These are phyloP conservation scores for Hyposoter dolosus DNA, from an alignment of 2,888 invertebrate genomes.

Conservation along the genomic window DNA sequence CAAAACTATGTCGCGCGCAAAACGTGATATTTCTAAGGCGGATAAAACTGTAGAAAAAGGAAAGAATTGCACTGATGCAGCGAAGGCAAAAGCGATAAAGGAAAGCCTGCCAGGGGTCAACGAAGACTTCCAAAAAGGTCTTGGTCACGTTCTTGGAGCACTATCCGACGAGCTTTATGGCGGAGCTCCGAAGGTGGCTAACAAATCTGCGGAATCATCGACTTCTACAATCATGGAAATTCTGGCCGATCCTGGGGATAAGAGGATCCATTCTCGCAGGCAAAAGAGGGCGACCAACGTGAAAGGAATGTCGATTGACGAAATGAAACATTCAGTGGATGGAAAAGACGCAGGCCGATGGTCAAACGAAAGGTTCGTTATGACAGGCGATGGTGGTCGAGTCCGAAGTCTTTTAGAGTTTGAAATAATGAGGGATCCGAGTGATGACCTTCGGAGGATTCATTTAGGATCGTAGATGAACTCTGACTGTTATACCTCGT, in stretches of 20 bases:
- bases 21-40: slow-evolving; percentile 22
- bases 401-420: slow-evolving; percentile 72
- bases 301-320: slow-evolving; percentile 21
- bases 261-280: slow-evolving; percentile 42
- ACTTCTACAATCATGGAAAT: slow-evolving; percentile 50
- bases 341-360: slow-evolving; percentile 69
- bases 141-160: slow-evolving; percentile 65
- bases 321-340: slow-evolving; percentile 18
- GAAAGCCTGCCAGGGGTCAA: slow-evolving; percentile 67
- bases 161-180: slow-evolving; percentile 42
- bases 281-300: slow-evolving; percentile 35
- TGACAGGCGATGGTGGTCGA: slow-evolving; percentile 63
- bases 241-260: slow-evolving; percentile 62
- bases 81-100: slow-evolving; percentile 55
- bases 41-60: neutral
- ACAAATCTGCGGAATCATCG: slow-evolving; percentile 21
- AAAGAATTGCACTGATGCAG: slow-evolving; percentile 30
- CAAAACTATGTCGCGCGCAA: slow-evolving; percentile 3
- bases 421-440: slow-evolving; percentile 60
- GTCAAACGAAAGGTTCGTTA: slow-evolving; percentile 71
- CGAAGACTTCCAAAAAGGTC: slow-evolving; percentile 69
- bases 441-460: slow-evolving; percentile 21
- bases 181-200: neutral
- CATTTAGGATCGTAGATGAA: slow-evolving; percentile 22
- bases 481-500: slow-evolving; percentile 15